Evolutionary conservation across 2,797 vertebrate genomes (phyloP), one percentile per base, ranked within the genome.

Genomic region (Lateolabrax maculatus): DNA sequence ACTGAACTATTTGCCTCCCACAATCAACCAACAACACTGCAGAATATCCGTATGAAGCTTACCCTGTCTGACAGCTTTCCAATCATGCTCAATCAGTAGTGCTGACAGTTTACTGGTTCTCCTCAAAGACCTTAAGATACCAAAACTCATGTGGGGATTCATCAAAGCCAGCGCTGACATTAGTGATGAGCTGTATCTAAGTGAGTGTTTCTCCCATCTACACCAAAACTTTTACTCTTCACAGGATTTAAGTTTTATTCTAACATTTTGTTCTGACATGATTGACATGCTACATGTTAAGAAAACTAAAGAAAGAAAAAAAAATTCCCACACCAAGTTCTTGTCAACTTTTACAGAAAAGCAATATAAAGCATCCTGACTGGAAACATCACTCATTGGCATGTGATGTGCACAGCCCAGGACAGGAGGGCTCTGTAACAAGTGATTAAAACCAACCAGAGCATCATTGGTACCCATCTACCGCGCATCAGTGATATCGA

Each of bases 61-160:
- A 58, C 37, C 23, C 41, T 65, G 71, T 85, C 75, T 82, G 87
- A 85, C 89, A 91, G 87, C 82, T 89, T 84, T 87, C 86, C 81
- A 75, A 71, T 83, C 87, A 62, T 51, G 41, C 77, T 81, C 64
- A 55, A 80, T 87, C 72, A 75, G 34, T 34, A 21, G 34, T 53
- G 48, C 82, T 84, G 91, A 87, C 78, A 80, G 67, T 56, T 83
- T 75, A 87, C 83, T 85, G 91, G 86, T 84, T 89, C 79, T 78
- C 67, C 69, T 87, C 87, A 63, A 78, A 82, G 75, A 83, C 73
- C 74, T 79, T 82, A 81, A 66, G 76, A 84, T 86, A 84, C 83
- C 44, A 77, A 83, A 79, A 10, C 44, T 71, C 79, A 58, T n/a
- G 18, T 27, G 79, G 86, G 79, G 68, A 85, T 87, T 83, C 79